Evolutionary conservation across 2,888 invertebrate genomes (phyloP).

Genomic region (Tipula confusa): DNA sequence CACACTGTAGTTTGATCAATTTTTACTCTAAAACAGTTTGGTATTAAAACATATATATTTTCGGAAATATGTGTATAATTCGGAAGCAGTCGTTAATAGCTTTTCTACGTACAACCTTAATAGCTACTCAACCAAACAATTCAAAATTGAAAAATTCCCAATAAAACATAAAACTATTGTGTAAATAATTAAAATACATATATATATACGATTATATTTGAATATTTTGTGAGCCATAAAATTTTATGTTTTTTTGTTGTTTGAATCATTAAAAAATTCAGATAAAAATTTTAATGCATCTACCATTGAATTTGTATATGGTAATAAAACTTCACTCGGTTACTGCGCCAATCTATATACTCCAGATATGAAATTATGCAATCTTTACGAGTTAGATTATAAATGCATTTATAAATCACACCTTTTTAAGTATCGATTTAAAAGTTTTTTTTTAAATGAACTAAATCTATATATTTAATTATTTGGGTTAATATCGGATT

Average conservation of each 20-base stretch:
- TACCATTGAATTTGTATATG: not conserved
- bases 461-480: not conserved
- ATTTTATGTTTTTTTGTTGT: not conserved
- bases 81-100: not conserved
- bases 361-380: not conserved
- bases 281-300: not conserved
- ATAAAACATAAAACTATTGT: not conserved
- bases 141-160: not conserved
- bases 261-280: not conserved
- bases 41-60: not conserved
- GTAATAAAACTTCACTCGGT: not conserved
- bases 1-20: too few relatives aligned
- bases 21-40: not conserved
- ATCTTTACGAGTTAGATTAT: not conserved
- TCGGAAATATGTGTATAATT: not conserved
- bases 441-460: not conserved
- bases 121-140: not conserved
- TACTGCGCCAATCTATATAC: not conserved
- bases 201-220: too few relatives aligned
- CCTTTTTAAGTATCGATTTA: not conserved
- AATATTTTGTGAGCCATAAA: not conserved
- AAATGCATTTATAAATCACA: not conserved
- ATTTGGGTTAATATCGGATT: not conserved
- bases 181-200: not conserved
- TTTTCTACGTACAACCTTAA: not conserved